phyloP scores from a whole-genome alignment of 2,797 vertebrate genomes.

The Hippoglossus hippoglossus region DNA sequence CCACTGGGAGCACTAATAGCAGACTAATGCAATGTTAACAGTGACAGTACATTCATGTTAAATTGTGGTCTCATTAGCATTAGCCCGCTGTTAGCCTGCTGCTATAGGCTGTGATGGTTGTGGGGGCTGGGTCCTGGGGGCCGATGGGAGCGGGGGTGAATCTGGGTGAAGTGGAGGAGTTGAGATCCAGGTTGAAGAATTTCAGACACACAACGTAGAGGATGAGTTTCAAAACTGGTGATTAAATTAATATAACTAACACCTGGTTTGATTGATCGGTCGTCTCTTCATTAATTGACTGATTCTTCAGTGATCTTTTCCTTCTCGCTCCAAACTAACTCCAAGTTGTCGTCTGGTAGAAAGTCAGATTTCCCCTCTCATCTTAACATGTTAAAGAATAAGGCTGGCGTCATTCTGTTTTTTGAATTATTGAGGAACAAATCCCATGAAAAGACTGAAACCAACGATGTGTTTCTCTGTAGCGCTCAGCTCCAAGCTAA shows the following conservation, averaged over 20 bases:
- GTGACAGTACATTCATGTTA: constrained; percentile 75
- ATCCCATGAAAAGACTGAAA: constrained; percentile 28
- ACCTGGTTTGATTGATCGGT: neutral
- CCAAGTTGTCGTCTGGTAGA: constrained; percentile 1
- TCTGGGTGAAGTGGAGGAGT: constrained; percentile 34
- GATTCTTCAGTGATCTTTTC: constrained; percentile 49
- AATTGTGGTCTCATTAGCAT: constrained; percentile 75
- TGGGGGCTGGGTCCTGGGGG: neutral
- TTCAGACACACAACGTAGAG: neutral
- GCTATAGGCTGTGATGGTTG: constrained; percentile 44
- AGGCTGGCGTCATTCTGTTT: constrained; percentile 8
- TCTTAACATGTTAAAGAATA: constrained; percentile 14
- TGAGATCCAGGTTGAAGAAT: constrained; percentile 53
- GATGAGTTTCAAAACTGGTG: constrained; percentile 1
- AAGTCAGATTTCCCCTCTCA: constrained; percentile 10
- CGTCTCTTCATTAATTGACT: neutral
- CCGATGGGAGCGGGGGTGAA: constrained; percentile 10
- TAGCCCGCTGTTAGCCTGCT: constrained; percentile 67
- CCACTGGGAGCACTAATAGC: constrained; percentile 69
- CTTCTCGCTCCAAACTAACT: constrained; percentile 40
- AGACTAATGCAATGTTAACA: constrained; percentile 76
- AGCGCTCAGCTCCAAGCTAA: neutral
- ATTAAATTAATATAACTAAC: neutral
- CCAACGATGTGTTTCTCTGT: neutral
- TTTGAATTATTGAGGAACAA: constrained; percentile 31